Evolutionary conservation across 23 tunicate genomes (phyloP).

Genomic region (Trididemnum nubilum): DNA sequence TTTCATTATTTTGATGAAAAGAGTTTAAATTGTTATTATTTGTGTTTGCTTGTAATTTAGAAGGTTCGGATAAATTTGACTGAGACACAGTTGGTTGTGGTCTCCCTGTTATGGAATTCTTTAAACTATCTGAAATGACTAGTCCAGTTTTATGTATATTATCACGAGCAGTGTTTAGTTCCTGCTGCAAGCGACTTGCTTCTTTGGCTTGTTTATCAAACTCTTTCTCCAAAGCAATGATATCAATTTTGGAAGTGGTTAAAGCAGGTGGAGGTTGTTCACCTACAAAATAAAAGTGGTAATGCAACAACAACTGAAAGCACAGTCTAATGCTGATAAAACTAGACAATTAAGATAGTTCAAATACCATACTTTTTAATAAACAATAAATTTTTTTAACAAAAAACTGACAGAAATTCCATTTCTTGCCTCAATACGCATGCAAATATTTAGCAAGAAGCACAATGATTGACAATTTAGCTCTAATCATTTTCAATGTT

Average conservation of each 20-base stretch:
- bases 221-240: slow-evolving; percentile 33
- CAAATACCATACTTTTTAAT: no score
- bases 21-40: slow-evolving; percentile 39
- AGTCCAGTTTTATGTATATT: slow-evolving; percentile 31
- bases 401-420: no score
- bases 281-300: no score
- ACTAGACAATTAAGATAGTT: no score
- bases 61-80: neutral
- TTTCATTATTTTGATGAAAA: slow-evolving; percentile 12
- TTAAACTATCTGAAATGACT: slow-evolving; percentile 11
- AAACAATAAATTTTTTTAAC: no score
- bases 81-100: neutral
- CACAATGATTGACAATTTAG: no score
- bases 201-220: slow-evolving; percentile 45
- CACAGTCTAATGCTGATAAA: no score
- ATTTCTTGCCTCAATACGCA: no score
- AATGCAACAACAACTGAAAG: no score
- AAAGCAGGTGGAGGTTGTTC: no score
- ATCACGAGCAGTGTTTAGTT: slow-evolving; percentile 37
- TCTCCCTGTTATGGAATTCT: neutral
- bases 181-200: slow-evolving; percentile 44
- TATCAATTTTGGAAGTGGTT: slow-evolving; percentile 7
- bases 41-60: slow-evolving; percentile 10
- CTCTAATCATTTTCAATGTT: no score
- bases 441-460: no score